Percentiles rank a stretch among this genome's conserved stretches.
Conservation (phyloP, 2,888 invertebrate species). For the Didymodactylos carnosus region DNA sequence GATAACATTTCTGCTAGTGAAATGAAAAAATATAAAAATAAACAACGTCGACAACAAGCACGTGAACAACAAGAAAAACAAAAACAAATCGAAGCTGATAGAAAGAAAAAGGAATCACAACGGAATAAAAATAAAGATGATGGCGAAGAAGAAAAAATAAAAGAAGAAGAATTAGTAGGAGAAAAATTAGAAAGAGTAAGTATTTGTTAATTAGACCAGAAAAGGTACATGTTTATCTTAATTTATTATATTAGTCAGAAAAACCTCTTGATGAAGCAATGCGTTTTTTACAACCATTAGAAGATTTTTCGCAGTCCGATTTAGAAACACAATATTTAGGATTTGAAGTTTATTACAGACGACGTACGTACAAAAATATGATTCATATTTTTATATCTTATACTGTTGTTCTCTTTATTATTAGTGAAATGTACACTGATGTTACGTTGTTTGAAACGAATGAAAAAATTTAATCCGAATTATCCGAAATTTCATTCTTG, state of each 20-base stretch:
- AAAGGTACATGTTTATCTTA: background rate
- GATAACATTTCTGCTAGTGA: conserved; percentile 6
- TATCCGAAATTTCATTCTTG: conserved; percentile 5
- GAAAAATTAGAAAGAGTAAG: conserved; percentile 12
- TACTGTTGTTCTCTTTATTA: background rate
- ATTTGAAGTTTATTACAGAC: conserved; percentile 11
- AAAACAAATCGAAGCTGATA: conserved; percentile 8
- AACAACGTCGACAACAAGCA: conserved; percentile 9
- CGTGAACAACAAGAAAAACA: conserved; percentile 13
- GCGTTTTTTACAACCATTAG: conserved; percentile 10
- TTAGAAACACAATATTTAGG: conserved; percentile 3
- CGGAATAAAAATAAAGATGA: conserved; percentile 11
- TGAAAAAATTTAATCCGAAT: background rate
- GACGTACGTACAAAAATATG: background rate
- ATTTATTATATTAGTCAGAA: conserved; percentile 1
- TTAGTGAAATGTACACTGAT: conserved; percentile 1
- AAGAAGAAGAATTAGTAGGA: conserved; percentile 11
- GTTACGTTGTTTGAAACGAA: conserved; percentile 9
- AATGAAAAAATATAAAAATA: conserved; percentile 5
- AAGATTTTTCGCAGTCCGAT: conserved; percentile 3
- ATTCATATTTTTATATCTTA: background rate
- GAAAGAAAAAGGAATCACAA: conserved; percentile 5
- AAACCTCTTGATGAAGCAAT: conserved; percentile 13
- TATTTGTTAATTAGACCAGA: no score
- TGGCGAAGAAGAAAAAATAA: conserved; percentile 7